Percentiles rank a stretch among this genome's conserved stretches.
These are phyloP conservation scores for Heteronetta atricapilla DNA, from an alignment of 2,113 vertebrate species.

Conservation along the genomic window DNA sequence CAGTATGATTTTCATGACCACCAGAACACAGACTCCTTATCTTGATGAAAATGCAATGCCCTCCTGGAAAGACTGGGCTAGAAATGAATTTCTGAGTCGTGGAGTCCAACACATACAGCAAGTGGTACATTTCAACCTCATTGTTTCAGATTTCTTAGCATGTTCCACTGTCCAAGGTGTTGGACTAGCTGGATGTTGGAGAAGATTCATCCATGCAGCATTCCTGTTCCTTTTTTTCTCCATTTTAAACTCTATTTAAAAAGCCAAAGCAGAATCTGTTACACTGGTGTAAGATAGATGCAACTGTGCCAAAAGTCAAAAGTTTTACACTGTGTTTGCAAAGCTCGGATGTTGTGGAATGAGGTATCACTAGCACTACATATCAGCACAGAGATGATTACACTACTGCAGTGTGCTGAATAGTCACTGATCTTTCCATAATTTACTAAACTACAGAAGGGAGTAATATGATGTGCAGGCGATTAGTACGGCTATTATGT, in stretches of 20 bases:
- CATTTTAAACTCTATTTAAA: background rate
- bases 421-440: background rate
- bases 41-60: background rate
- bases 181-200: background rate
- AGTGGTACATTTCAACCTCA: background rate
- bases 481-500: conserved; percentile 36
- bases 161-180: background rate
- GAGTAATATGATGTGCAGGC: conserved; percentile 31
- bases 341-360: background rate
- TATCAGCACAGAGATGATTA: background rate
- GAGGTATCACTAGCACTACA: background rate
- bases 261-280: background rate
- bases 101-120: background rate
- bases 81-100: background rate
- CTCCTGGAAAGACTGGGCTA: background rate
- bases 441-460: conserved; percentile 41
- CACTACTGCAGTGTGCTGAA: background rate
- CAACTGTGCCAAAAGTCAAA: background rate
- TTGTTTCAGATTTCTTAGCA: background rate
- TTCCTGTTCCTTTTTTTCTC: background rate
- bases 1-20: background rate
- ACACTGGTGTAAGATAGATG: background rate
- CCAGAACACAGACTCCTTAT: background rate
- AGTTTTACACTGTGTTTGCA: background rate
- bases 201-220: background rate